Base-by-base conservation (phyloP, 2,888 invertebrate genomes). In the Neoitamus cyanurus region DNA sequence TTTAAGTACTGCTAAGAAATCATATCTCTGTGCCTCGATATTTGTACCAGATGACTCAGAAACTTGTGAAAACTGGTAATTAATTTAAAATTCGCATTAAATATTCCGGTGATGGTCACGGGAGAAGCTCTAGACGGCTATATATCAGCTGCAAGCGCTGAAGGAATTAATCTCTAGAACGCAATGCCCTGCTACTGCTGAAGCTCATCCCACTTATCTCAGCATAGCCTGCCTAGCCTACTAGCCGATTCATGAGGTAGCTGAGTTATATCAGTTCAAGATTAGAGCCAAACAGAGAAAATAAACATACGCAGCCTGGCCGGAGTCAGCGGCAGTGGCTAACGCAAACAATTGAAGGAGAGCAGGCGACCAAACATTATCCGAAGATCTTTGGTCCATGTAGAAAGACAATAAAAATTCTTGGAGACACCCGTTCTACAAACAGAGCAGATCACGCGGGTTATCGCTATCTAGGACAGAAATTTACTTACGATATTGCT, bases 261-360 rank as follows among this genome's bases (percentile, higher is more conserved):
- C 15, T 58, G 58, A 58, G 20, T 58, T 58, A 58, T 58, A 58
- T 58, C 58, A 58, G 20, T 58, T 58, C 58, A 58, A 25, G 6
- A 58, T 58, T 58, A 15, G 7, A 58, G 58, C 6, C 58, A 58
- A 58, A 58, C 58, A 58, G 58, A 58, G 58, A 58, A 58, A 58
- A 58, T 58, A 58, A 58, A 58, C 58, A 58, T 3, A 42, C 5
- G n/a, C 42, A 42, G 42, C 42, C 42, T 42, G 25, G 25, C 15
- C 58, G 58, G 48, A 48, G 48, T 58, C 78, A 31, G 42, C 20
- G n/a, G 34, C 28, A 31, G 28, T 6, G n/a, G 73, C 58, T 15
- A 58, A 31, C 48, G 78, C 48, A 78, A 78, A 78, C 78, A 78
- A 78, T 78, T 48, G 31, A 48, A 78, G 46, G 78, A 78, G 78